Base-by-base conservation (phyloP, 2,888 invertebrate species). In the Philopedon plagiatum region DNA sequence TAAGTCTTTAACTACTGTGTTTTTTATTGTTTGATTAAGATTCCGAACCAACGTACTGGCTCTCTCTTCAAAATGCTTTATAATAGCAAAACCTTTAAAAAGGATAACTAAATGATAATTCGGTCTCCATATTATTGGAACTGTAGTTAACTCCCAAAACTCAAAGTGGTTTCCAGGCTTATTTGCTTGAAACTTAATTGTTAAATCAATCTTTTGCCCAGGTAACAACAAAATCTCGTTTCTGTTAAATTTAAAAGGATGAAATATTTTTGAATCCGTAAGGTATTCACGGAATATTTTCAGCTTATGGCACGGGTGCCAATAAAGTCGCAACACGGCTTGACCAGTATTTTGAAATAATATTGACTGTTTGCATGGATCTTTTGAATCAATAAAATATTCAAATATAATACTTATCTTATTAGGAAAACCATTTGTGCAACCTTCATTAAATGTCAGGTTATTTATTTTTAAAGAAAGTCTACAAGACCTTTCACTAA, bases 181-280 rank as follows among this genome's bases (percentile, higher is more conserved):
- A 5, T 56, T 61, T 0, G 77, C 85, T 51, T 86, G 78, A 77
- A 89, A 90, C 75, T 87, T 88, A 32, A 90, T 84, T 11, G 78
- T 82, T 46, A 90, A 76, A 29, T 85, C 76, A 44, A 84, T 84
- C 2, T 78, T 83, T 76, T 89, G 86, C 0, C 89, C 88, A 0
- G 90, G 90, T 0, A 86, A 81, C 44, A 91, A 72, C 0, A 88
- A 80, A 15, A 87, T 85, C 79, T 88, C 88, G 74, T 88, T 89
- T 81, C 89, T 90, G 68, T 89, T 87, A 71, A 90, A 90, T 79
- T 86, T 89, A 78, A 90, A 91, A 0, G 72, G 60, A 5, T 70
- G 41, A 11, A 60, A 26, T 41, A 75, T 67, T 9, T 70, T 26
- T 11, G 41, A 54, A 8, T 29, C 29, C 11, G 64, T 57, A 29